These are phyloP conservation scores for Hydrozoanthus gracilis DNA, from an alignment of 92 coral and sea anemone species.

Conservation along the genomic window DNA sequence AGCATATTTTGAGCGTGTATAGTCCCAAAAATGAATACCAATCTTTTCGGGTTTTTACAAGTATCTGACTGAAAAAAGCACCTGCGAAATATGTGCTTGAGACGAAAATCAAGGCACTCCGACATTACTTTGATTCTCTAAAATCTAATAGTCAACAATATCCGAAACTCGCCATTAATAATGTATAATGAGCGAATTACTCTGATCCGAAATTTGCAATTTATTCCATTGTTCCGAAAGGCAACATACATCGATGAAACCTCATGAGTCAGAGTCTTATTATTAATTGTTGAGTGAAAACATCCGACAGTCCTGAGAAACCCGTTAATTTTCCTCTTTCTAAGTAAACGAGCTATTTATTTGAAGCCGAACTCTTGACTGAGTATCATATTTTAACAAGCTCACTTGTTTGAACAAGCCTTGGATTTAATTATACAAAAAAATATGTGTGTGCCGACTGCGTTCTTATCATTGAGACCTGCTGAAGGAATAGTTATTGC, in stretches of 20 bases:
- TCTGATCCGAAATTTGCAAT: conserved; percentile 39
- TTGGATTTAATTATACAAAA: not conserved
- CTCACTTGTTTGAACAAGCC: conserved; percentile 17
- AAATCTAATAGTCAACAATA: conserved; percentile 23
- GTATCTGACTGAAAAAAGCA: not conserved
- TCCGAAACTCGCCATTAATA: conserved; percentile 24
- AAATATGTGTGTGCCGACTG: not conserved
- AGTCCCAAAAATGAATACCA: not conserved
- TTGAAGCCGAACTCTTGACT: conserved; percentile 14
- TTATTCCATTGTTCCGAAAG: conserved; percentile 32
- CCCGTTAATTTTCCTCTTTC: conserved; percentile 3
- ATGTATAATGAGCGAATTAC: conserved; percentile 35
- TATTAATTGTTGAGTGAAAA: conserved; percentile 34
- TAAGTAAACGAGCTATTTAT: conserved; percentile 19
- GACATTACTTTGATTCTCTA: conserved; percentile 1
- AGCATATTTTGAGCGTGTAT: not conserved
- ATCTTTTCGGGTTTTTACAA: not conserved
- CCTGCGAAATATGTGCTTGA: not conserved
- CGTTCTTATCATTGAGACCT: not conserved
- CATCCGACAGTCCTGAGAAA: conserved; percentile 41
- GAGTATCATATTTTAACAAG: conserved; percentile 30
- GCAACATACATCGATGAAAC: conserved; percentile 21
- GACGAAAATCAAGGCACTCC: not conserved
- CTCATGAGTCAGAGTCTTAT: conserved; percentile 9
- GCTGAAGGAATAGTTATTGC: not conserved